phyloP scores from a whole-genome alignment of 2,888 invertebrate species.

The Agrochola litura region DNA sequence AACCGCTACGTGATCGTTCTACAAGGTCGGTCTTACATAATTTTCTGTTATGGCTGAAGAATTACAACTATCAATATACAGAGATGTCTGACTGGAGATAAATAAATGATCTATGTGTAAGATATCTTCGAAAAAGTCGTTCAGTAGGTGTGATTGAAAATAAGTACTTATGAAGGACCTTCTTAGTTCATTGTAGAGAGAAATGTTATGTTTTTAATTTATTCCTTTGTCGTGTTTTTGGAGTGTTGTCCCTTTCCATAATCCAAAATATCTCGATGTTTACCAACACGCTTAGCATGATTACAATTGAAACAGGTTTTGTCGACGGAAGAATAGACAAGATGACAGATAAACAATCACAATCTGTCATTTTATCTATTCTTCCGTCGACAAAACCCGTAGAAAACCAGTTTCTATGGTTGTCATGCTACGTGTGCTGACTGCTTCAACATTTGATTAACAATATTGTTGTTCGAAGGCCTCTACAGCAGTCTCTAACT shows the following conservation, averaged over 20 bases:
- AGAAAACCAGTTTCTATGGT: no score
- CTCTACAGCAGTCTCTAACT: no score
- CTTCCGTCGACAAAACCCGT: no score
- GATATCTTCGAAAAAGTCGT: slow-evolving; percentile 25
- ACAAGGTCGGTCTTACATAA: slow-evolving; percentile 56
- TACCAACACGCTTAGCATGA: background rate
- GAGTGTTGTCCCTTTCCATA: background rate
- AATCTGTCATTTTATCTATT: no score
- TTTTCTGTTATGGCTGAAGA: slow-evolving; percentile 38
- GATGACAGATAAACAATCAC: no score
- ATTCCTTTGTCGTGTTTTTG: background rate
- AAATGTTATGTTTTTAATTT: background rate
- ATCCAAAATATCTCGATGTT: background rate
- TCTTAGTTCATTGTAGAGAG: background rate
- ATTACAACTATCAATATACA: slow-evolving; percentile 53
- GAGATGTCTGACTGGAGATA: slow-evolving; percentile 41
- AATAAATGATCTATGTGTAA: slow-evolving; percentile 47
- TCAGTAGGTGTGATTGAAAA: slow-evolving; percentile 24
- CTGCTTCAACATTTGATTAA: background rate
- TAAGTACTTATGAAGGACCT: background rate
- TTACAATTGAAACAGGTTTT: no score
- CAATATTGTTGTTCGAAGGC: background rate
- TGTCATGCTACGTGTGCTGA: no score
- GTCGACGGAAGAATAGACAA: no score
- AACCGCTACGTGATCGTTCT: slow-evolving; percentile 54